Base-by-base conservation (phyloP, 2,888 invertebrate species). In the Drosophila macrospina region DNA sequence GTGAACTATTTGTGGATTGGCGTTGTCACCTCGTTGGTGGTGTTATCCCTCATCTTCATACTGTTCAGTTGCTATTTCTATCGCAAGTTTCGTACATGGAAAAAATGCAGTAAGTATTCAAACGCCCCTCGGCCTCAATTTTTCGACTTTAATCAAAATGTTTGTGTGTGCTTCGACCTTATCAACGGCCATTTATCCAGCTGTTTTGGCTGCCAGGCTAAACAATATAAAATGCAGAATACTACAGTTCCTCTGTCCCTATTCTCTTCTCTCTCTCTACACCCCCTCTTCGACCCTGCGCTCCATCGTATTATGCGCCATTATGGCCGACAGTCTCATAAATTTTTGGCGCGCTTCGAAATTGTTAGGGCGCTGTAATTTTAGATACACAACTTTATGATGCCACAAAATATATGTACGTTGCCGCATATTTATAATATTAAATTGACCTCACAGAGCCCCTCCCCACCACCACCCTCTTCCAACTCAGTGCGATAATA, bases 1-100 rank as follows among this genome's bases (percentile, higher is more conserved):
- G 90, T 92, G 41, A 92, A 92, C 85, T 92, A 92, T 81, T 74
- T 92, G 73, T 92, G 92, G 92, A 90, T 92, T 78, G 92, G 92
- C 50, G 91, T 92, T 36, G 92, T 92, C 61, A 91, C 88, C 45
- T 89, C 91, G 1, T 67, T 92, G 79, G 82, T 92, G 37, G 76
- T 92, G 16, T 75, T 92, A 15, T 92, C 92, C 0, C 78, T 91
- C 60, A 87, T 92, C 65, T 92, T 92, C 63, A 91, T 92, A 41
- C 57, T 92, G 44, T 92, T 92, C 75, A 91, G 92, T 62, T 91
- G 91, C 62, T 91, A 92, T 65, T 92, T 92, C 83, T 92, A 92
- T 69, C 88, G 92, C 54, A 92, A 92, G 69, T 92, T 92, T 73
- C 88, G 90, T 63, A 90, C 92, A 84, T 92, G 92, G 92, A 92